phyloP scores from a whole-genome alignment of 2,888 invertebrate species.

The Melanargia galathea region DNA sequence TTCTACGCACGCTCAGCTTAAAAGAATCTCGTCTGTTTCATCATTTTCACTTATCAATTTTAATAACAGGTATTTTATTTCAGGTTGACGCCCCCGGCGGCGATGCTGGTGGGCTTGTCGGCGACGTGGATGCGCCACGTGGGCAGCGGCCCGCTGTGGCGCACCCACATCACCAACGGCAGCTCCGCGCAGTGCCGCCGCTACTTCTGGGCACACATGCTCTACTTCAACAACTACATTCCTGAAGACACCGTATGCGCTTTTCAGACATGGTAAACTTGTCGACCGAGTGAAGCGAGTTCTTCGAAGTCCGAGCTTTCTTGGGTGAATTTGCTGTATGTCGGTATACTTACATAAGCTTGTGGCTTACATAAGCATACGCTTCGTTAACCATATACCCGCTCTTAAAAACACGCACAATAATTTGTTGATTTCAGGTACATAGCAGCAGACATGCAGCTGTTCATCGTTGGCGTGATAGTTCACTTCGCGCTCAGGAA shows the following conservation, averaged over 20 bases:
- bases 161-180: slow-evolving; percentile 47
- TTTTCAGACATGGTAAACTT: slow-evolving; percentile 63
- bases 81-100: slow-evolving; percentile 67
- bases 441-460: slow-evolving; percentile 53
- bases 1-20: no score
- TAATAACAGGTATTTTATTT: neutral
- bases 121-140: slow-evolving; percentile 58
- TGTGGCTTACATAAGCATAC: no score
- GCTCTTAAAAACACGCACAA: neutral
- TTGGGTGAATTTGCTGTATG: no score
- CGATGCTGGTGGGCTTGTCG: slow-evolving; percentile 57
- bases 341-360: no score
- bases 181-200: slow-evolving; percentile 61
- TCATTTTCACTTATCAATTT: no score
- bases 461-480: slow-evolving; percentile 48
- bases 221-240: slow-evolving; percentile 71
- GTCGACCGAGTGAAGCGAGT: neutral
- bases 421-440: slow-evolving; percentile 45
- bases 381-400: no score
- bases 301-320: neutral
- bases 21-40: no score
- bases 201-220: slow-evolving; percentile 73
- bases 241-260: slow-evolving; percentile 56
- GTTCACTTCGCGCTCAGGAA: slow-evolving; percentile 32
- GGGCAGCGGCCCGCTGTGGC: slow-evolving; percentile 66